phyloP scores from a whole-genome alignment of 2,888 invertebrate genomes.

The Acanthosepion esculentum region DNA sequence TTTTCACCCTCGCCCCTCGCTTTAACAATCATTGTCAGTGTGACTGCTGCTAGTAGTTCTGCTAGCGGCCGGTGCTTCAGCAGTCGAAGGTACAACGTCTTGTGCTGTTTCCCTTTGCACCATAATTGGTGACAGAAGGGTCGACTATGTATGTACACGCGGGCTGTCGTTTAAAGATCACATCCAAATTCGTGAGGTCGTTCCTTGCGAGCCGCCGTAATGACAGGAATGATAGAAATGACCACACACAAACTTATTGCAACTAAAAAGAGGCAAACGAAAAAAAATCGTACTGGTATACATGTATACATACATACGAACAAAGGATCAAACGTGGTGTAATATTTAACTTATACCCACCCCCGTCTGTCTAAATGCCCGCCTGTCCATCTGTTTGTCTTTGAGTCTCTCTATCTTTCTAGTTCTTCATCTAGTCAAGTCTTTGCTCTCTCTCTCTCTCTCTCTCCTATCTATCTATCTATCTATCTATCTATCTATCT shows the following conservation, averaged over 20 bases:
- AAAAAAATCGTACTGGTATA: not conserved
- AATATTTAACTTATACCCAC: not conserved
- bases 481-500: not conserved
- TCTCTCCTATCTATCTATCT: not conserved
- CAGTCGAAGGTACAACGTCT: not conserved
- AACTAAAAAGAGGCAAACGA: not conserved
- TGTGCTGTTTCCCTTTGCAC: not conserved
- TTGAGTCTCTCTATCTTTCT: not conserved
- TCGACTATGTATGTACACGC: not conserved
- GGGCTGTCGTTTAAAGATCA: not conserved
- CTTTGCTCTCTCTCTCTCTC: not conserved
- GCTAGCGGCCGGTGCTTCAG: not conserved
- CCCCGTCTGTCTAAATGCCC: not conserved
- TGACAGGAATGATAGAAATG: not conserved
- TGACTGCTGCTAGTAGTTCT: too few species aligned
- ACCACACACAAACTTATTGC: not conserved
- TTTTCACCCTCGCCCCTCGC: not conserved
- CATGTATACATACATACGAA: not conserved
- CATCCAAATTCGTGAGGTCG: not conserved
- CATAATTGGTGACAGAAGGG: slow-evolving; percentile 2
- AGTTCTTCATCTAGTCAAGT: not conserved
- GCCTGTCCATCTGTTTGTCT: not conserved
- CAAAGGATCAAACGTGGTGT: not conserved
- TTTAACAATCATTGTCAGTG: not conserved
- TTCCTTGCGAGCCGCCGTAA: slow-evolving; percentile 1